These are phyloP conservation scores for Beaufortia kweichowensis DNA, from an alignment of 2,113 vertebrate species.

Conservation along the genomic window DNA sequence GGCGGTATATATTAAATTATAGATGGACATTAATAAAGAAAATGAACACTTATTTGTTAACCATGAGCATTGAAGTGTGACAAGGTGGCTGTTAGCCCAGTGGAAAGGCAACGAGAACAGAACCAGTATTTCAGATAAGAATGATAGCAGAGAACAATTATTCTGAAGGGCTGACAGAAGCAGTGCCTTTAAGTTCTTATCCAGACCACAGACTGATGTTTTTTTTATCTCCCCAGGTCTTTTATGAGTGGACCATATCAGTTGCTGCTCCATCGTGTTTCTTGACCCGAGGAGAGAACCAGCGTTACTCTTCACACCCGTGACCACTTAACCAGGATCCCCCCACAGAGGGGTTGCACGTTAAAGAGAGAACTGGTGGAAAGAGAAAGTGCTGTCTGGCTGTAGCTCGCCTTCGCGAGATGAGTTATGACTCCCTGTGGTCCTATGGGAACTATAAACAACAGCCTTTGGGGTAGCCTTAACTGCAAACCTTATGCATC, in stretches of 20 bases:
- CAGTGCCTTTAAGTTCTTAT: slow-evolving; percentile 25
- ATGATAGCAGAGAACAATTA: slow-evolving; percentile 1
- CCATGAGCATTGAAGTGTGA: slow-evolving; percentile 54
- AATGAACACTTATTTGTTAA: slow-evolving; percentile 55
- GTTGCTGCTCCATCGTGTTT: slow-evolving; percentile 37
- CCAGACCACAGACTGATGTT: slow-evolving; percentile 30
- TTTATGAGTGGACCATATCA: slow-evolving; percentile 38
- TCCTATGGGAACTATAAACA: slow-evolving; percentile 67
- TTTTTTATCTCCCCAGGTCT: slow-evolving; percentile 37
- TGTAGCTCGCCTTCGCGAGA: slow-evolving; percentile 54
- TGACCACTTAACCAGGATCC: slow-evolving; percentile 60
- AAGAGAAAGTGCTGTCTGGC: slow-evolving; percentile 29
- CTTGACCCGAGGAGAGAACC: slow-evolving; percentile 56
- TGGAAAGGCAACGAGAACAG: background rate
- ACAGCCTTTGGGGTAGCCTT: slow-evolving; percentile 54
- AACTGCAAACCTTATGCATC: slow-evolving; percentile 50
- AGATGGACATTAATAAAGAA: slow-evolving; percentile 50
- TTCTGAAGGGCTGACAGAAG: slow-evolving; percentile 22
- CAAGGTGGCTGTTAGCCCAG: slow-evolving; percentile 25
- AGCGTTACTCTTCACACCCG: slow-evolving; percentile 55
- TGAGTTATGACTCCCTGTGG: slow-evolving; percentile 69
- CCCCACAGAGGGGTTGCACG: slow-evolving; percentile 33
- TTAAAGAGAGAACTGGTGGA: slow-evolving; percentile 26
- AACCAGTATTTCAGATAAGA: slow-evolving; percentile 18
- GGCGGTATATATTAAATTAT: background rate